Conservation (phyloP, 2,797 vertebrate species). For the Hydrophis major region DNA sequence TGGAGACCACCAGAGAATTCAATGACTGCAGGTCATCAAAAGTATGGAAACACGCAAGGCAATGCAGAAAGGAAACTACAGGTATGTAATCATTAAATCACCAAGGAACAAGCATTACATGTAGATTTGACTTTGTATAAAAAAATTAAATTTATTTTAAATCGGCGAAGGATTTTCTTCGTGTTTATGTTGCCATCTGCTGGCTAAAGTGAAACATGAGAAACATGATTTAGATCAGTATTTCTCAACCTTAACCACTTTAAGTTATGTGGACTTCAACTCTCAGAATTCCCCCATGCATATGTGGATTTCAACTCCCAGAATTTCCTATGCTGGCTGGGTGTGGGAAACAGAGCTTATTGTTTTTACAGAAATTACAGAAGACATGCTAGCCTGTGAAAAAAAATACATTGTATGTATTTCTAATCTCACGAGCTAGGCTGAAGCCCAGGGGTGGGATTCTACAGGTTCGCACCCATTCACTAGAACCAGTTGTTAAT, state of each 20-base stretch:
- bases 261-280: neutral
- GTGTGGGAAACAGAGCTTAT: too few species aligned
- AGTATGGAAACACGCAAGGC: neutral
- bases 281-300: neutral
- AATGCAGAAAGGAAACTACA: neutral
- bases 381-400: too few species aligned
- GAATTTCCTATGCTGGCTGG: neutral
- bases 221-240: neutral
- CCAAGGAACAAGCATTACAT: neutral
- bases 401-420: too few species aligned
- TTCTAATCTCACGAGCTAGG: too few species aligned
- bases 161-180: neutral
- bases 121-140: neutral
- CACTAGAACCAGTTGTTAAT: too few species aligned
- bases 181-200: neutral
- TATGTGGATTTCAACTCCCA: neutral
- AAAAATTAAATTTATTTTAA: neutral
- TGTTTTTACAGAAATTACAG: too few species aligned
- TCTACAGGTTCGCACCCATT: too few species aligned
- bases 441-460: too few species aligned
- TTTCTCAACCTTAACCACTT: neutral
- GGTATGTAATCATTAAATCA: neutral
- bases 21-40: neutral
- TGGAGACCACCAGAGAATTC: neutral
- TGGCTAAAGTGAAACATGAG: neutral